phyloP scores from a whole-genome alignment of 2,888 invertebrate genomes.

The Dendrolimus houi region DNA sequence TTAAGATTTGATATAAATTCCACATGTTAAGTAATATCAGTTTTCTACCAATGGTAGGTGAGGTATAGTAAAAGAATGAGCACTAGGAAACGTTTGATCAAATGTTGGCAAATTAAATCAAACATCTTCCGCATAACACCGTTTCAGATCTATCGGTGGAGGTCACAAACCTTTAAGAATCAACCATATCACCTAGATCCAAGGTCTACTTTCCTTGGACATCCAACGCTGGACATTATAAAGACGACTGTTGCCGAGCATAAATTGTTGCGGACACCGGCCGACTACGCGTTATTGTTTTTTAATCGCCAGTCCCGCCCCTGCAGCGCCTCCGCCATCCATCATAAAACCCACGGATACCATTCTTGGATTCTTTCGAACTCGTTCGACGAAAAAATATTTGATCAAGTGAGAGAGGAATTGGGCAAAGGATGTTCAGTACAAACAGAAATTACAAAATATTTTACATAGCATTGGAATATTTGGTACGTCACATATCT shows the following conservation, averaged over 20 bases:
- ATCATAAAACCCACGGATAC: slow-evolving; percentile 33
- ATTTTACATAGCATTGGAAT: no score
- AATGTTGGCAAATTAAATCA: no score
- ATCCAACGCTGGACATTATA: slow-evolving; percentile 23
- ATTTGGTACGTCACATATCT: no score
- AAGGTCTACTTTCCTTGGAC: background rate
- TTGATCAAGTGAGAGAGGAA: background rate
- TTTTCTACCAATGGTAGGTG: no score
- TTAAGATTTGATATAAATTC: no score
- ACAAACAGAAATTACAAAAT: no score
- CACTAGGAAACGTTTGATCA: no score
- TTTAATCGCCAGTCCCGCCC: slow-evolving; percentile 65
- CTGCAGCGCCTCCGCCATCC: slow-evolving; percentile 50
- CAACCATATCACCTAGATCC: background rate
- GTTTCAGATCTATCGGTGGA: no score
- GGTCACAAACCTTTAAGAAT: background rate
- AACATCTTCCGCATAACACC: no score
- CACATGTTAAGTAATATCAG: no score
- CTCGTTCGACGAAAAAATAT: background rate
- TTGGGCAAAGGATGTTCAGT: background rate
- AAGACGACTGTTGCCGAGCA: slow-evolving; percentile 48
- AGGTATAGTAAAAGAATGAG: no score
- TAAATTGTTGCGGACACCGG: slow-evolving; percentile 65
- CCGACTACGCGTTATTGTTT: slow-evolving; percentile 66
- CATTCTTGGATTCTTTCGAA: background rate